Evolutionary conservation across 2,113 vertebrate species (phyloP), one percentile per base, ranked within the genome.

Genomic region (Notiomystis cincta): DNA sequence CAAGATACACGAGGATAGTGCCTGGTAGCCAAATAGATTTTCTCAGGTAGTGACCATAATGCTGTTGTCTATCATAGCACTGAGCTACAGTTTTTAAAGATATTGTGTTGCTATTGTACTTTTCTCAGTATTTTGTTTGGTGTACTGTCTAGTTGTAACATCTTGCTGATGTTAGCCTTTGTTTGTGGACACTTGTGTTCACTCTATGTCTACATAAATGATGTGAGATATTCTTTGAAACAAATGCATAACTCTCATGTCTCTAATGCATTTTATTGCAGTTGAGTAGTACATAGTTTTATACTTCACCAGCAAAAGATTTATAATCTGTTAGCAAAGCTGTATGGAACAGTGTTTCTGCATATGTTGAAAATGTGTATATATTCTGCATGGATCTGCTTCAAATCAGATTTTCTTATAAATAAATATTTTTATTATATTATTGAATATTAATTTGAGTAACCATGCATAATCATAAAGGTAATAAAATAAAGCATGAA

Each of bases 401-500:
- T 62, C 17, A 47, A 33, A 70, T 40, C 2, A 54, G 6, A 38
- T 44, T 71, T 93, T 66, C 38, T 24, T 89, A 38, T 44, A 50
- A 33, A n/a, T 45, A 50, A 13, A 2, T 85, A 42, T 54, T 50
- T 54, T 82, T 60, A 24, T 30, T 12, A 19, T 57, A 38, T 14
- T 38, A 5, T 45, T 82, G 40, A 61, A 47, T 16, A 47, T 40
- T 58, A 50, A 62, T 67, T 78, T 38, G 8, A 65, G 11, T 75
- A 66, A 82, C 3, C 13, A 6, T 27, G 9, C 9, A 22, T 51
- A 61, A 37, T 38, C 24, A 25, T 42, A 65, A 80, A 72, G 23
- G 8, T 14, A 51, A 38, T 44, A 19, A 15, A 1, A 24, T 54
- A 69, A 76, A 7, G 1, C 3, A 31, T 30, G 10, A 0, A 22